Conservation (phyloP, 2,797 vertebrate genomes). For the Lepilemur septentrionalis region DNA sequence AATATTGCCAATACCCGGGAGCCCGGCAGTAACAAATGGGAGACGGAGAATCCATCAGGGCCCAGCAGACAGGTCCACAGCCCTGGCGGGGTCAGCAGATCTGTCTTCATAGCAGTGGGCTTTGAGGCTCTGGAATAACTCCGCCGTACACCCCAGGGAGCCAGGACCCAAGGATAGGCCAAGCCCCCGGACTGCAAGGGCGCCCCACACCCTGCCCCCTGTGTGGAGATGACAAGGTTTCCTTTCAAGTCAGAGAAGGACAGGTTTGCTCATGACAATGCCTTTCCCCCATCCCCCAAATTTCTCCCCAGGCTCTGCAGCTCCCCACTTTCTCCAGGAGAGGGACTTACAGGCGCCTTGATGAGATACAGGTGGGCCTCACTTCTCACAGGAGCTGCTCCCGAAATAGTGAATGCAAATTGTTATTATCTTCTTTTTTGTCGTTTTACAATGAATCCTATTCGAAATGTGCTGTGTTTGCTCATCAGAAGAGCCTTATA, state of each 20-base stretch:
- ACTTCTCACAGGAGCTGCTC: slow-evolving; percentile 40
- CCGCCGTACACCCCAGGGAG: neutral
- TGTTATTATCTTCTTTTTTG: slow-evolving; percentile 71
- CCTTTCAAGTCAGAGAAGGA: neutral
- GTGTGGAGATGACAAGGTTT: neutral
- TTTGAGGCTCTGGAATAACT: slow-evolving; percentile 48
- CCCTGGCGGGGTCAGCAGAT: neutral
- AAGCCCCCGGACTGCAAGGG: neutral
- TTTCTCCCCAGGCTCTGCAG: slow-evolving; percentile 48
- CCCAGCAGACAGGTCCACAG: neutral
- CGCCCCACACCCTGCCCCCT: neutral
- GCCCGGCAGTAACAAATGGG: slow-evolving; percentile 57
- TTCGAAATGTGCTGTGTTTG: slow-evolving; percentile 73
- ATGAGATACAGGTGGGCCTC: slow-evolving; percentile 74
- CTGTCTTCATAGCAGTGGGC: slow-evolving; percentile 34
- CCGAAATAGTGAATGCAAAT: slow-evolving; percentile 71
- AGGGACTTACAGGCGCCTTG: slow-evolving; percentile 60
- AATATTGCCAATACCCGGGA: slow-evolving; percentile 77
- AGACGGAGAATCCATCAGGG: slow-evolving; percentile 32
- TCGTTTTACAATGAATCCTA: slow-evolving; percentile 62
- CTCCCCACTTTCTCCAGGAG: slow-evolving; percentile 72
- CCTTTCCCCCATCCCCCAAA: neutral
- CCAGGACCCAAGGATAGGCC: neutral
- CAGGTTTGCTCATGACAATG: neutral
- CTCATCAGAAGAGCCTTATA: slow-evolving; percentile 71